Base-by-base conservation (phyloP, 2,797 vertebrate species). In the Sciurus vulgaris region DNA sequence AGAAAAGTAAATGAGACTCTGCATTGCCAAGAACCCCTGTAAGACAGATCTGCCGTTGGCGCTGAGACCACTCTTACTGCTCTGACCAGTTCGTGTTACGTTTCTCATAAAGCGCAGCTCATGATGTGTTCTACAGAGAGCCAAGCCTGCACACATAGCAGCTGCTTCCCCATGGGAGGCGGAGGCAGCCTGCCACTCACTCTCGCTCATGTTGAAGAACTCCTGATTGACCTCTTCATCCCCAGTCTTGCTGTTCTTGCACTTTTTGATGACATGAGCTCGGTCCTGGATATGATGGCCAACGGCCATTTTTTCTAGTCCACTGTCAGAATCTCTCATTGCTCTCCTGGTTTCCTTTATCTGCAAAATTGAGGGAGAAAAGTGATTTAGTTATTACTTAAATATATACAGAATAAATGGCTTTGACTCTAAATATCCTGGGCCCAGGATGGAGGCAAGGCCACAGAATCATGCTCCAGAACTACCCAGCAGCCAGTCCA, bases 141-240 rank as follows among this genome's bases (percentile, higher is more conserved):
- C 78, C 30, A 83, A 85, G 28, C 78, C 65, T 89, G 54, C 24
- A 51, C 65, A 72, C 35, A 28, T 0, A 82, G 70, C 18, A 78
- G 78, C 41, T 77, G 69, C 59, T 86, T 92, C 38, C 59, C 54
- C 18, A 22, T 6, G 54, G 54, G 54, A 56, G 54, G 54, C 54
- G 20, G 54, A 22, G 20, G 54, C 54, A 22, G 54, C 54, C 54
- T 56, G 59, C 59, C 59, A 98, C 99, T 86, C 98, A 99, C 99
- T 98, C 98, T 99, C 99, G 97, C 99, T 99, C 98, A 99, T 78
- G 96, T 99, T 99, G 98, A 99, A 98, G 97, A 99, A 99, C 97
- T 99, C 99, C 90, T 99, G 99, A 97, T 98, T 99, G 89, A 99
- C 81, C 98, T 99, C 99, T 96, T 98, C 99, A 85, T 99, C 98